Evolutionary conservation across 2,113 vertebrate species (phyloP), one percentile per base, ranked within the genome.

Genomic region (Lontra canadensis): DNA sequence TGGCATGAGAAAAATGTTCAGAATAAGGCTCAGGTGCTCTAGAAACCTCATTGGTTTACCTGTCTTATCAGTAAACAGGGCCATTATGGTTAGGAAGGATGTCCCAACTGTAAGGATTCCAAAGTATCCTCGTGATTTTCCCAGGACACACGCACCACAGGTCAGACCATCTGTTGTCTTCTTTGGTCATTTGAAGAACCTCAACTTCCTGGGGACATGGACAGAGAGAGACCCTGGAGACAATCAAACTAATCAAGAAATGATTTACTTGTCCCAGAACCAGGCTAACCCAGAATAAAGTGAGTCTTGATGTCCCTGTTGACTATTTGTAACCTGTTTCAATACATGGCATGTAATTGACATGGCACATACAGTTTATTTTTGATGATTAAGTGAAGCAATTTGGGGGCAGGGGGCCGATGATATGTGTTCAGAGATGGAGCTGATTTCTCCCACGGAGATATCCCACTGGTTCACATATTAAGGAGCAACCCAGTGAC

Each of bases 341-440:
- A 96, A 84, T 97, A 97, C 98, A 96, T 0, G 25, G 71, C 98
- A 98, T 93, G 34, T 83, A 98, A 95, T 95, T 85, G 95, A 71
- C 71, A 96, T 57, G 91, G 87, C 8, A 29, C 13, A 15, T 29
- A 44, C 12, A 93, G 93, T 79, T 61, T 39, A 63, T 57, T 57
- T 88, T n/a, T 44, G 59, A 79, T 86, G 91, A 93, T 91, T 96
- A 97, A 76, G 79, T 80, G 93, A 88, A 96, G 88, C 92, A 87
- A 78, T 79, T 83, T 97, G 95, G 95, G 49, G 57, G 61, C 81
- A 55, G 57, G 95, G 74, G 49, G 25, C 69, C 67, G 25, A 91
- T 55, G 96, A 87, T 95, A 61, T 63, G 91, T 42, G 52, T 88
- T 93, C 55, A 85, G 80, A 85, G 44, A 57, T 39, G 76, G 84